phyloP scores from a whole-genome alignment of 2,888 invertebrate genomes.

The Tetranychus truncatus region DNA sequence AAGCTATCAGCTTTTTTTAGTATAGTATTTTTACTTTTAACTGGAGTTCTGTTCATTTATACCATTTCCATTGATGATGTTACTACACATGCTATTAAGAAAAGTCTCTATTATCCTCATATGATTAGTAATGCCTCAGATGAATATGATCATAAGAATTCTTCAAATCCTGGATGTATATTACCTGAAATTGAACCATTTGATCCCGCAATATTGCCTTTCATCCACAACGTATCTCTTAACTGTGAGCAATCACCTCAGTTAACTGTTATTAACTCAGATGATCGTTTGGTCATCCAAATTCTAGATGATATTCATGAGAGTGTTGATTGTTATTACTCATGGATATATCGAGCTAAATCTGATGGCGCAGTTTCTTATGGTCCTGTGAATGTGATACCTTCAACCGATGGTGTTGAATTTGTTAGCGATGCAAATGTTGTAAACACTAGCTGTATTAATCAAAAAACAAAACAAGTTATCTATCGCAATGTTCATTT shows the following conservation, averaged over 20 bases:
- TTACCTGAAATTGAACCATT: background rate
- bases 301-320: background rate
- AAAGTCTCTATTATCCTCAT: background rate
- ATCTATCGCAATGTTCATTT: conserved; percentile 5
- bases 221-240: background rate
- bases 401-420: background rate
- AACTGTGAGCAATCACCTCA: background rate
- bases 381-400: background rate
- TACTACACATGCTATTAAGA: background rate
- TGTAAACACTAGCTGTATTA: background rate
- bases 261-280: background rate
- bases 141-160: background rate
- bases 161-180: background rate
- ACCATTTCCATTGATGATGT: background rate
- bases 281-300: background rate
- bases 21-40: background rate
- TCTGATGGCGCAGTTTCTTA: background rate
- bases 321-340: background rate
- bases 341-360: background rate
- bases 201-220: background rate
- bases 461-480: background rate
- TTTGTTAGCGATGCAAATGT: background rate
- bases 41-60: background rate
- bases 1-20: background rate
- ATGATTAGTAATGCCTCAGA: background rate